Percentiles rank a stretch among this genome's conserved stretches.
These are phyloP conservation scores for Parthenolecanium corni DNA, from an alignment of 2,888 invertebrate genomes.

Conservation along the genomic window DNA sequence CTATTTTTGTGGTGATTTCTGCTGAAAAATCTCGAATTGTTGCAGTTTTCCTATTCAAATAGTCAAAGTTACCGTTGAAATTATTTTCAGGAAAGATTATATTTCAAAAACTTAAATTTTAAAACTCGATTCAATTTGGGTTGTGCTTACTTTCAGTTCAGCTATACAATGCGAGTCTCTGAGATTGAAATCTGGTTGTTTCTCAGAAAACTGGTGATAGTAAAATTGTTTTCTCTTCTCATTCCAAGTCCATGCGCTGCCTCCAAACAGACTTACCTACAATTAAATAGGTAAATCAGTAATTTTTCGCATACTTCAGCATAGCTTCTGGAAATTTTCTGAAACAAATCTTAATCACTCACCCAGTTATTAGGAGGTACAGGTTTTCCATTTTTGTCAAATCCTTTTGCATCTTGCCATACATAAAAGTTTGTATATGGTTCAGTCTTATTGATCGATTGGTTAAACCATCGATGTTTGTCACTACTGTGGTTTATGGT, in stretches of 20 bases:
- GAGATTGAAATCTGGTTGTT: slow-evolving; percentile 68
- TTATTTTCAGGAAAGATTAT: no score
- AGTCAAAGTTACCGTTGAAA: no score
- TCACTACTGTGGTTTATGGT: slow-evolving; percentile 38
- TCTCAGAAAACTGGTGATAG: slow-evolving; percentile 60
- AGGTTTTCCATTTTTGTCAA: slow-evolving; percentile 35
- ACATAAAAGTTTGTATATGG: slow-evolving; percentile 42
- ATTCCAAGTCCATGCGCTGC: slow-evolving; percentile 63
- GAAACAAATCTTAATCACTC: slow-evolving; percentile 31
- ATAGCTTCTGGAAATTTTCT: no score
- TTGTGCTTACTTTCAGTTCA: no score
- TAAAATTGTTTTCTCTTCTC: slow-evolving; percentile 56
- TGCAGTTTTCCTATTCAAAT: no score
- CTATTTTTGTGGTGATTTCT: no score
- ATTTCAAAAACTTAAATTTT: no score
- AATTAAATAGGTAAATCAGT: no score
- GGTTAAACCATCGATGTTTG: slow-evolving; percentile 44
- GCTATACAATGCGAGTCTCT: no score
- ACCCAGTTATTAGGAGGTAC: slow-evolving; percentile 35
- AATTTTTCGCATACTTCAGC: no score
- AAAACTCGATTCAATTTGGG: no score
- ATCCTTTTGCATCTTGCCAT: slow-evolving; percentile 37
- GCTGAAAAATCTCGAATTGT: no score
- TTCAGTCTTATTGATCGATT: slow-evolving; percentile 36
- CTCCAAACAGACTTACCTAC: slow-evolving; percentile 38